Conservation (phyloP, 2,113 vertebrate genomes). For the Aspiorhynchus laticeps region DNA sequence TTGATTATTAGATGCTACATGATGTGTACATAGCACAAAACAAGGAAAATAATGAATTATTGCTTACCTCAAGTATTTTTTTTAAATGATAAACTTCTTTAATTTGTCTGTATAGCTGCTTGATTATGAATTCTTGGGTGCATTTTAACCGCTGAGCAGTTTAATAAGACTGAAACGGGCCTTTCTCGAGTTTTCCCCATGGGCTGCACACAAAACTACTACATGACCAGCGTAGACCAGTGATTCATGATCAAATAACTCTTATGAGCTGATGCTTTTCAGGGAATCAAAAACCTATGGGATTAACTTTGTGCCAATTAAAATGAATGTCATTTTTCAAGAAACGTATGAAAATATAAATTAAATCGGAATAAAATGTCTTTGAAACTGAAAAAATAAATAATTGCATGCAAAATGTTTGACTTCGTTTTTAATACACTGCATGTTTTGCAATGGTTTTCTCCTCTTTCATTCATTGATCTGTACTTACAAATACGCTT, state of each 20-base stretch:
- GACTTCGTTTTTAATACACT: no score
- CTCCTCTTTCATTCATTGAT: no score
- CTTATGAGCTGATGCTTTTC: background rate
- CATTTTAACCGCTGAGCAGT: background rate
- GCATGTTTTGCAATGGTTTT: no score
- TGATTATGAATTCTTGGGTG: background rate
- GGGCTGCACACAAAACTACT: background rate
- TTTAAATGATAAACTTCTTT: background rate
- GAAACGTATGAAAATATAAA: no score
- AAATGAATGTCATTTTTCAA: no score
- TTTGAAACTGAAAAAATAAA: no score
- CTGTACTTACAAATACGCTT: no score
- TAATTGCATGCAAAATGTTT: no score
- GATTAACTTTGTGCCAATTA: no score
- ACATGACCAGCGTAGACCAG: background rate
- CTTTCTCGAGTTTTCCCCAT: background rate
- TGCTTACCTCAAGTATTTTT: background rate
- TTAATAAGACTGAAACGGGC: background rate
- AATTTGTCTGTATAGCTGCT: background rate
- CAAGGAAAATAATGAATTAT: no score
- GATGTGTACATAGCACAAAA: background rate
- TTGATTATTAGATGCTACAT: background rate
- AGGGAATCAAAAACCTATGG: no score
- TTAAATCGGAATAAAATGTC: no score
- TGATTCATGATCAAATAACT: background rate